Evolutionary conservation across 2,797 vertebrate species (phyloP).

Genomic region (Hippopotamyrus pictus): DNA sequence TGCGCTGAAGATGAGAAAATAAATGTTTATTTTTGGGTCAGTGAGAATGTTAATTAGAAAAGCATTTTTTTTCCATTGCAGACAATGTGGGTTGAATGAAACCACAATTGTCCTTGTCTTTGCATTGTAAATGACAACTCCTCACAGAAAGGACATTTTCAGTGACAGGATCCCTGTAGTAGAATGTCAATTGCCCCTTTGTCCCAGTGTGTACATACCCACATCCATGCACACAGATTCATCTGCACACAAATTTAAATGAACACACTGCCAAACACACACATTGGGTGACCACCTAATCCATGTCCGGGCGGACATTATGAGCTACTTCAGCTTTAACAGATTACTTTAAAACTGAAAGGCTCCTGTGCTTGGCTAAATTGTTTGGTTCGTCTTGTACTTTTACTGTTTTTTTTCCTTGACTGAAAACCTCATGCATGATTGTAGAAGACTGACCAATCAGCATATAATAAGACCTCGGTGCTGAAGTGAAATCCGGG

Average conservation of each 20-base stretch:
- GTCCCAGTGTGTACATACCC: slow-evolving; percentile 22
- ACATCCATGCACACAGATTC: slow-evolving; percentile 32
- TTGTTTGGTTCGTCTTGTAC: neutral
- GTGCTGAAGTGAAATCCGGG: neutral
- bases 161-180: slow-evolving; percentile 57
- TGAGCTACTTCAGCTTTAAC: neutral
- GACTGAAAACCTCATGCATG: neutral
- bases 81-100: slow-evolving; percentile 56
- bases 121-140: slow-evolving; percentile 68
- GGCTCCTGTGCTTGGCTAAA: neutral
- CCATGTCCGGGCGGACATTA: neutral
- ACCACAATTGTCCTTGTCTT: slow-evolving; percentile 50
- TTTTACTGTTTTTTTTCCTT: neutral
- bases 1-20: slow-evolving; percentile 58
- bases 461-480: neutral
- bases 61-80: slow-evolving; percentile 51
- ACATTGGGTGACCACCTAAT: neutral
- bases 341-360: neutral
- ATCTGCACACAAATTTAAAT: neutral
- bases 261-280: neutral
- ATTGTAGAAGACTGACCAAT: neutral
- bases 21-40: slow-evolving; percentile 75
- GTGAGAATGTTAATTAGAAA: slow-evolving; percentile 82
- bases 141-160: slow-evolving; percentile 63
- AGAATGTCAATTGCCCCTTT: slow-evolving; percentile 30